Percentiles rank a stretch among this genome's conserved stretches.
Conservation (phyloP, 2,797 vertebrate species). For the Darevskia nairensis region DNA sequence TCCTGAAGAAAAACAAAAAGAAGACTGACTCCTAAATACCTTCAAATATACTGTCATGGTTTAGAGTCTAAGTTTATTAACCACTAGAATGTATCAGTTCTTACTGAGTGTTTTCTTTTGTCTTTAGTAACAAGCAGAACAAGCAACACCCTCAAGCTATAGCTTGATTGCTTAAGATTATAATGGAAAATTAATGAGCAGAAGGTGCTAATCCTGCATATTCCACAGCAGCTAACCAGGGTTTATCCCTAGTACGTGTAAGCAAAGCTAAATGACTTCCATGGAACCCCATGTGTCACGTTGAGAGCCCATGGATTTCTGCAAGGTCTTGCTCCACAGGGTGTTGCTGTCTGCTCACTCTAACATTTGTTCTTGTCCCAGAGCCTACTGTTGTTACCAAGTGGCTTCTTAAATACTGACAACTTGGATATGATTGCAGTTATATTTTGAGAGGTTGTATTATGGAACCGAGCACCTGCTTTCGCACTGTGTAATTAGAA, state of each 20-base stretch:
- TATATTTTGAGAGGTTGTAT: slow-evolving; percentile 38
- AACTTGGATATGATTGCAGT: slow-evolving; percentile 13
- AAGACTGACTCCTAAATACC: slow-evolving; percentile 90
- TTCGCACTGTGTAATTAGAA: slow-evolving; percentile 35
- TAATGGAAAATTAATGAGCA: slow-evolving; percentile 67
- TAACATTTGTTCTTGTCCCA: slow-evolving; percentile 3
- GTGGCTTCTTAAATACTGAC: slow-evolving; percentile 20
- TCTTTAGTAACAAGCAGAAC: slow-evolving; percentile 72
- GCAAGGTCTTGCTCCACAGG: slow-evolving; percentile 10
- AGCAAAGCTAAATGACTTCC: slow-evolving; percentile 23
- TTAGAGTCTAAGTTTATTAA: slow-evolving; percentile 79
- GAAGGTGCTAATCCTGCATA: slow-evolving; percentile 76
- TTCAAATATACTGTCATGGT: slow-evolving; percentile 72
- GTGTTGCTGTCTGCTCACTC: slow-evolving; percentile 31
- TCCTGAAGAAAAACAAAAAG: slow-evolving; percentile 99
- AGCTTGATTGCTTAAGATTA: slow-evolving; percentile 71
- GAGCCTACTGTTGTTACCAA: slow-evolving; percentile 21
- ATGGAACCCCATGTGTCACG: slow-evolving; percentile 37
- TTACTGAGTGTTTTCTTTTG: slow-evolving; percentile 81
- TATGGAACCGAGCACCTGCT: slow-evolving; percentile 36
- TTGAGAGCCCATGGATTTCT: slow-evolving; percentile 18
- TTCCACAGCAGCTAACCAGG: slow-evolving; percentile 56
- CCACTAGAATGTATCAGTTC: slow-evolving; percentile 88
- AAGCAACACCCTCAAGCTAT: slow-evolving; percentile 61
- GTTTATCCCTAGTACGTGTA: slow-evolving; percentile 48